These are phyloP conservation scores for Alaudala cheleensis DNA, from an alignment of 2,113 vertebrate species.

Conservation along the genomic window DNA sequence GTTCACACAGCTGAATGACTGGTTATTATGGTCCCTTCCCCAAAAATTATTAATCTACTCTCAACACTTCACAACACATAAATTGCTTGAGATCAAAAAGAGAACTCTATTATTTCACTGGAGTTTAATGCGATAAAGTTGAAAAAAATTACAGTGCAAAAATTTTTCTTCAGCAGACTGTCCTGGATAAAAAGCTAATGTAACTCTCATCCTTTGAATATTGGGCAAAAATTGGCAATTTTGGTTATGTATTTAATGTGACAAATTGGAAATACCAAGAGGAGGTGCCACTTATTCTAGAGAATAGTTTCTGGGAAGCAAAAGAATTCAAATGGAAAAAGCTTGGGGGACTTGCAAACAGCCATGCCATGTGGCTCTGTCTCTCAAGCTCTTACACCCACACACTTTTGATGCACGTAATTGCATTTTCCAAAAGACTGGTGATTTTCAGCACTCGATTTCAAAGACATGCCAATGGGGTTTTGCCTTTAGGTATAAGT, in stretches of 20 bases:
- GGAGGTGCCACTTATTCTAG: background rate
- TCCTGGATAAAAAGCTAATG: background rate
- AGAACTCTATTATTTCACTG: background rate
- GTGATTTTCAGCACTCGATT: background rate
- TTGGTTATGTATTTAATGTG: background rate
- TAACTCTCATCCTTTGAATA: background rate
- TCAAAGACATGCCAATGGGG: background rate
- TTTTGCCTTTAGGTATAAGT: background rate
- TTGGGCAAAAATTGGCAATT: background rate
- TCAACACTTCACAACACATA: background rate
- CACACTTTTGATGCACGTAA: background rate
- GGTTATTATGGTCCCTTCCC: background rate
- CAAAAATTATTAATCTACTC: background rate
- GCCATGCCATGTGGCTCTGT: slow-evolving; percentile 11
- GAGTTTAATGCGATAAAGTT: background rate
- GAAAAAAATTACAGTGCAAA: background rate
- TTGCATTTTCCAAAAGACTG: slow-evolving; percentile 21
- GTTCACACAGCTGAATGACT: background rate
- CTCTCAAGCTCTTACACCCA: slow-evolving; percentile 22
- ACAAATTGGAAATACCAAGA: background rate
- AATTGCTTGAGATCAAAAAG: background rate
- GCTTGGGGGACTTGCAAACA: background rate
- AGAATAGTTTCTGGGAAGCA: background rate
- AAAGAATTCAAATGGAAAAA: background rate
- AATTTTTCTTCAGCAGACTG: background rate